Percentiles rank a stretch among this genome's conserved stretches.
These are phyloP conservation scores for Tetrax tetrax DNA, from an alignment of 2,113 vertebrate genomes.

Conservation along the genomic window DNA sequence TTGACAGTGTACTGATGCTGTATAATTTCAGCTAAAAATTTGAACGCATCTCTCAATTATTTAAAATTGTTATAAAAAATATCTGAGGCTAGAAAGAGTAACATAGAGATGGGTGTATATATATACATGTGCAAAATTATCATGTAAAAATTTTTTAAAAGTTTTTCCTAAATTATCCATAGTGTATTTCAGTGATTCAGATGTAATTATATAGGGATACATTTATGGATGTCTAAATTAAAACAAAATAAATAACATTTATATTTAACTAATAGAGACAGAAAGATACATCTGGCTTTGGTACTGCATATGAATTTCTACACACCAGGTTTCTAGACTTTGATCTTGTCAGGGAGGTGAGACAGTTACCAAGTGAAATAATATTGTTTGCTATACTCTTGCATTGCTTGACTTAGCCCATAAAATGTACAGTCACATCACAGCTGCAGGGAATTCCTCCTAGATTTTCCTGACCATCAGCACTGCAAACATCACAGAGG, in stretches of 20 bases:
- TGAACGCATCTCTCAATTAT: background rate
- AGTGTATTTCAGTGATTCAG: background rate
- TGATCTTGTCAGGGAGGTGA: background rate
- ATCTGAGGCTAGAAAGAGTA: background rate
- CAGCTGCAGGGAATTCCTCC: background rate
- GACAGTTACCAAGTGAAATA: background rate
- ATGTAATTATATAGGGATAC: background rate
- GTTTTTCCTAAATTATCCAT: background rate
- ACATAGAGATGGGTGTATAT: background rate
- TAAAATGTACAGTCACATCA: background rate
- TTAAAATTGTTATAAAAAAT: background rate
- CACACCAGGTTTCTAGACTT: background rate
- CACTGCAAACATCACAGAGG: background rate
- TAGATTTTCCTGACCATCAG: constrained; percentile 2
- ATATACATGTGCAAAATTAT: background rate
- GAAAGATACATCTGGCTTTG: background rate
- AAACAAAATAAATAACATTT: background rate
- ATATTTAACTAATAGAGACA: background rate
- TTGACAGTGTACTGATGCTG: background rate
- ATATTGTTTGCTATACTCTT: background rate
- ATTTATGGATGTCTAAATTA: background rate
- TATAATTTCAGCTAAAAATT: background rate
- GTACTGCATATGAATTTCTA: background rate
- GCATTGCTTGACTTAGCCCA: background rate
- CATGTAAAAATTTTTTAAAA: background rate